A percentile compares a stretch with the other conserved stretches of the same genome.
phyloP scores from a whole-genome alignment of 2,113 vertebrate genomes.

The Corvus cornix region DNA sequence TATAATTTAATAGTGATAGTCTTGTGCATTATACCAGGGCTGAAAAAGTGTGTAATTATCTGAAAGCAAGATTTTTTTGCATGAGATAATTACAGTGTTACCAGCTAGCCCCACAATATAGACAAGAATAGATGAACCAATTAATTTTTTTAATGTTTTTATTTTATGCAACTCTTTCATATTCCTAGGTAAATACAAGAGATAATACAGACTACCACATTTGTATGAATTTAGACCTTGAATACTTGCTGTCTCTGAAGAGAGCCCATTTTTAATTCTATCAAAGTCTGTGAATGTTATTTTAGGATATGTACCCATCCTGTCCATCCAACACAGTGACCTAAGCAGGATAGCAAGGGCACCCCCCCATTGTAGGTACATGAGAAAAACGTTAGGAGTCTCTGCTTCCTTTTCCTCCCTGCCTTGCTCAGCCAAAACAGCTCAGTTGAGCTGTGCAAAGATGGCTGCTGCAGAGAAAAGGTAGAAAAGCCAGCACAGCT shows the following conservation, averaged over 20 bases:
- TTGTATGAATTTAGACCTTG: background rate
- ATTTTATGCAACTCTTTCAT: background rate
- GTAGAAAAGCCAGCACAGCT: background rate
- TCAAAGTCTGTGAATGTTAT: background rate
- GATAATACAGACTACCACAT: background rate
- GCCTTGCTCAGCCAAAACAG: background rate
- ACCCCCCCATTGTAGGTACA: fast-evolving
- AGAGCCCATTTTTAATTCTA: background rate
- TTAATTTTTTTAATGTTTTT: background rate
- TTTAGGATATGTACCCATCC: background rate
- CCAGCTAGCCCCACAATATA: background rate
- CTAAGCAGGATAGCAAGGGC: background rate
- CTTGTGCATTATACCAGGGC: background rate
- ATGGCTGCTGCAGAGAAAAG: background rate
- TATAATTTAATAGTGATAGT: constrained; percentile 11
- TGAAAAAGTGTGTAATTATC: constrained; percentile 41
- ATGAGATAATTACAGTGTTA: constrained; percentile 12
- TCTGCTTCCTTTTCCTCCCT: background rate
- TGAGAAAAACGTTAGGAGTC: fast-evolving
- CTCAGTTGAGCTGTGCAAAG: background rate
- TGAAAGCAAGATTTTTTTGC: constrained; percentile 35
- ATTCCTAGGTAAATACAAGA: background rate
- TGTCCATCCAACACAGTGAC: no score
- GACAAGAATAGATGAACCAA: background rate
- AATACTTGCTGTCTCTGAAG: background rate